Base-by-base conservation (phyloP, 1,140 invertebrate genomes). In the Megathymus violae region DNA sequence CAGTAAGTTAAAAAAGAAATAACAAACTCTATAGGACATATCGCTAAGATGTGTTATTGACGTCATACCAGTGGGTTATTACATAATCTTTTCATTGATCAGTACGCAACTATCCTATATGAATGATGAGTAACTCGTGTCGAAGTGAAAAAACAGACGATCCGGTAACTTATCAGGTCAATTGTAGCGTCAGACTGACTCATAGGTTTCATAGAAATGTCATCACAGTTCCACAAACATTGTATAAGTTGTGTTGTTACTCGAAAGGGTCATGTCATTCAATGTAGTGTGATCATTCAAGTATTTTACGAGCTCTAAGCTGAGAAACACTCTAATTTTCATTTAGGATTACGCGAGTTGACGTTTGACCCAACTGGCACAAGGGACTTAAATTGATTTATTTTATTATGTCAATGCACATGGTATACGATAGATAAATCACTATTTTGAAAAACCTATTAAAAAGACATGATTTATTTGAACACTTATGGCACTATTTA, bases 1-100 rank as follows among this genome's bases (percentile, higher is more conserved):
- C n/a, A n/a, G n/a, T n/a, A n/a, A n/a, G n/a, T n/a, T n/a, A n/a
- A n/a, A n/a, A n/a, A n/a, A n/a, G n/a, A n/a, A n/a, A n/a, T n/a
- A n/a, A n/a, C n/a, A n/a, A n/a, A n/a, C n/a, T 40, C 50, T 40
- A 52, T 14, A 13, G 34, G 38, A 19, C 4, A 16, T 10, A 25
- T 27, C 22, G 50, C 36, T 52, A 52, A 52, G 34, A 22, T 52
- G 31, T 40, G 11, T 38, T 50, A 51, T 62, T 44, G 36, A 48
- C 52, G 15, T 19, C 51, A 61, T 41, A 41, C 58, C 58, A 48
- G 19, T 22, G 54, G 16, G 47, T 36, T 22, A 69, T 83, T 78
- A 80, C 76, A 74, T 82, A 74, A 74, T 74, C 56, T 73, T 69
- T 78, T 77, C 77, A 83, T 84, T 81, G 82, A 84, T 80, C 78